phyloP scores from a whole-genome alignment of 2,113 vertebrate species.

The Eolophus roseicapilla region DNA sequence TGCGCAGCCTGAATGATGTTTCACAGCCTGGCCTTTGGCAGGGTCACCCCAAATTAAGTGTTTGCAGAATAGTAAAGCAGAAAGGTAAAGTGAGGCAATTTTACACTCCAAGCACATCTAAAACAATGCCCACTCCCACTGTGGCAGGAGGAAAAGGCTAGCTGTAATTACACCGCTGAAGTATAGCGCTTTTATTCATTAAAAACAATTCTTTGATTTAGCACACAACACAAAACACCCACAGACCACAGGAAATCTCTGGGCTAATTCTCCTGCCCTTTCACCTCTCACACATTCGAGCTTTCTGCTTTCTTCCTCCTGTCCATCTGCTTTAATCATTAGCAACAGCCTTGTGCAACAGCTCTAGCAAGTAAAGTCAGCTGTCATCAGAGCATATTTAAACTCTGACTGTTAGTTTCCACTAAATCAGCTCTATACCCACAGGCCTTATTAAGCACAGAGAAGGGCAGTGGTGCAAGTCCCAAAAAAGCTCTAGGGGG shows the following conservation, averaged over 20 bases:
- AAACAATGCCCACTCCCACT: background rate
- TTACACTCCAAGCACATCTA: background rate
- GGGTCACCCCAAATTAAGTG: background rate
- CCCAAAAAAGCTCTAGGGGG: conserved; percentile 38
- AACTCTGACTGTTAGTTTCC: conserved; percentile 78
- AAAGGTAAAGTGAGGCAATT: background rate
- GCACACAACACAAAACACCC: conserved; percentile 70
- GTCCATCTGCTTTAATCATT: conserved; percentile 83
- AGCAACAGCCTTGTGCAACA: conserved; percentile 76
- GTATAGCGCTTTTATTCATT: conserved; percentile 70
- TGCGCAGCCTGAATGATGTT: accelerated
- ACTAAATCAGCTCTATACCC: conserved; percentile 77
- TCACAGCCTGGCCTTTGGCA: background rate
- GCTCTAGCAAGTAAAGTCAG: conserved; percentile 76
- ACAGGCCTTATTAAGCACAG: conserved; percentile 73
- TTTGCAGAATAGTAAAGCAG: background rate
- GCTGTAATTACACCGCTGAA: conserved; percentile 67
- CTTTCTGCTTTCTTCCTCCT: conserved; percentile 79
- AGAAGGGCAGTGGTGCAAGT: conserved; percentile 62
- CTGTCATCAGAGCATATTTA: conserved; percentile 81
- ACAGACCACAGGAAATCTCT: conserved; percentile 82
- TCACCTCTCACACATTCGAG: conserved; percentile 82
- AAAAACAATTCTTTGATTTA: conserved; percentile 73
- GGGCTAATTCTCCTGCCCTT: conserved; percentile 79
- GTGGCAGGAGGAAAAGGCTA: conserved; percentile 49